A percentile compares a stretch with the other conserved stretches of the same genome.
Evolutionary conservation across 2,113 vertebrate genomes (phyloP).

Genomic region (Corythaeola cristata): DNA sequence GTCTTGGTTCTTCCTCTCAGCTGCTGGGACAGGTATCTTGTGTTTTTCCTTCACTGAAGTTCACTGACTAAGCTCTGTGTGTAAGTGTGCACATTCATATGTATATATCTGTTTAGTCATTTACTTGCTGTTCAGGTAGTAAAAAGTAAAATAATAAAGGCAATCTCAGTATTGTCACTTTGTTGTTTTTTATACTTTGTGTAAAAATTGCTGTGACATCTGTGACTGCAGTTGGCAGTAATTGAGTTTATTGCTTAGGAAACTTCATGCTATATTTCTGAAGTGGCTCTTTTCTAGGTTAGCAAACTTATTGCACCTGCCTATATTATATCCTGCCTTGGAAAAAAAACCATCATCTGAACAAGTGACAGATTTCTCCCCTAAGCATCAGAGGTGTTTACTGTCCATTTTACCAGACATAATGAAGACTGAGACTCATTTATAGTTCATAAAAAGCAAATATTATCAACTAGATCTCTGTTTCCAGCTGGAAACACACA

Average conservation of each 20-base stretch:
- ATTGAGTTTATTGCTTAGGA: not conserved
- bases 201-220: not conserved
- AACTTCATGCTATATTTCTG: not conserved
- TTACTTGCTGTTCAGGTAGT: not conserved
- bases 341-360: not conserved
- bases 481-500: not conserved
- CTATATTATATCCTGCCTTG: not conserved
- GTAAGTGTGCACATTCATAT: not conserved
- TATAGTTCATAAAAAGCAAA: not conserved
- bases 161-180: not conserved
- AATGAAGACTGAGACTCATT: not conserved
- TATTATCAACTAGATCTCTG: not conserved
- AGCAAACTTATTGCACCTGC: not conserved
- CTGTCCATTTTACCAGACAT: not conserved
- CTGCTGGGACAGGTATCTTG: not conserved
- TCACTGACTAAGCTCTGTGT: not conserved
- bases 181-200: not conserved
- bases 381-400: not conserved
- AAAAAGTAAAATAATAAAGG: not conserved
- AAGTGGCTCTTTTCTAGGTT: not conserved
- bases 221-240: not conserved
- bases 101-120: not conserved
- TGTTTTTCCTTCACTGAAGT: not conserved
- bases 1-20: not conserved
- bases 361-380: not conserved